Percentiles rank a stretch among this genome's conserved stretches.
phyloP scores from a whole-genome alignment of 1,140 invertebrate species.

The Cotesia glomerata region DNA sequence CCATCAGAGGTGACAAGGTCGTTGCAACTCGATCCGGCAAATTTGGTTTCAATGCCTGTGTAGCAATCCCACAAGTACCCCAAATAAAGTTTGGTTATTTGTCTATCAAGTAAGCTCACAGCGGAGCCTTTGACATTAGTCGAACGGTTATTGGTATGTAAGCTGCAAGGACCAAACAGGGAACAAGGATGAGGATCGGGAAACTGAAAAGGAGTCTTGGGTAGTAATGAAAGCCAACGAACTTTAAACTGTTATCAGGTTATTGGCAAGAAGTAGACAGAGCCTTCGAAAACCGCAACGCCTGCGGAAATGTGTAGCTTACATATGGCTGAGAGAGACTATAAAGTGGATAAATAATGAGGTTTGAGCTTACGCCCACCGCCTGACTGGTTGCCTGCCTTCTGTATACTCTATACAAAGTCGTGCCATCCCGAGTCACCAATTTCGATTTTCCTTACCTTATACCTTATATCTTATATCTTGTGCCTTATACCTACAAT shows the following conservation, averaged over 20 bases:
- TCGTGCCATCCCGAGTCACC: conserved; percentile 39
- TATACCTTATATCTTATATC: background rate
- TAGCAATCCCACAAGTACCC: background rate
- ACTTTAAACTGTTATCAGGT: conserved; percentile 25
- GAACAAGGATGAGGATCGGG: too few relatives aligned
- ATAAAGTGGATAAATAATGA: conserved; percentile 47
- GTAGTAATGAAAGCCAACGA: conserved; percentile 13
- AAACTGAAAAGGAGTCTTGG: too few relatives aligned
- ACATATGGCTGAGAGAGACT: conserved; percentile 34
- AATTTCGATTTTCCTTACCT: conserved; percentile 32
- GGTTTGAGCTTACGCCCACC: conserved; percentile 43
- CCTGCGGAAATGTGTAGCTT: conserved; percentile 39
- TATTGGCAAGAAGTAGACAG: conserved; percentile 28
- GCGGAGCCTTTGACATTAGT: conserved; percentile 4
- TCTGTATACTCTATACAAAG: conserved; percentile 13
- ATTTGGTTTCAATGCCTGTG: conserved; percentile 92
- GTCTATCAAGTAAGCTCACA: background rate
- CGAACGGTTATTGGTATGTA: background rate
- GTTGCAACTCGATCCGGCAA: conserved; percentile 95
- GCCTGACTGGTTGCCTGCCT: too few relatives aligned
- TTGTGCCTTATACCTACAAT: too few relatives aligned
- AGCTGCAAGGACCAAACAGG: background rate
- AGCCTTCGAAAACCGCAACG: conserved; percentile 40
- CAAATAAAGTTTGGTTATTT: conserved; percentile 36
- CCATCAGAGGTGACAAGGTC: conserved; percentile 90